A percentile compares a stretch with the other conserved stretches of the same genome.
Evolutionary conservation across 2,797 vertebrate genomes (phyloP).

Genomic region (Lepilemur septentrionalis): DNA sequence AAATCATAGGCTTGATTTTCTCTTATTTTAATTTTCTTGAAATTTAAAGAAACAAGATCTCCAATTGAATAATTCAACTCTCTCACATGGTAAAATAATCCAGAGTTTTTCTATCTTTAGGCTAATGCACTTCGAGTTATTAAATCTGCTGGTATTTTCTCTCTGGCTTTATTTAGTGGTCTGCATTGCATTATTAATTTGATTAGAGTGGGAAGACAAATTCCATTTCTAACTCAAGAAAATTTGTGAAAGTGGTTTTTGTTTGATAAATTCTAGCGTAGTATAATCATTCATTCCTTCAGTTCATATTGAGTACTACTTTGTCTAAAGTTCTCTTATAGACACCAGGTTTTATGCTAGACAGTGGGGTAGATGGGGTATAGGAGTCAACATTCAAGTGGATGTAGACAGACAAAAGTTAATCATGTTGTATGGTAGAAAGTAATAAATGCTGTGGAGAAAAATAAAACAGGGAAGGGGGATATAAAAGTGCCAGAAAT

Average conservation of each 20-base stretch:
- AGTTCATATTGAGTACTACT: neutral
- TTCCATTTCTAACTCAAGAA: constrained; percentile 1
- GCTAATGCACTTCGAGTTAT: neutral
- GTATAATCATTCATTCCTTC: neutral
- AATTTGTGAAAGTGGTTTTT: neutral
- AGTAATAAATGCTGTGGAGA: neutral
- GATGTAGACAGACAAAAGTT: neutral
- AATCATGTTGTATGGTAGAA: neutral
- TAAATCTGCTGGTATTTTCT: neutral
- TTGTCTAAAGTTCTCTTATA: neutral
- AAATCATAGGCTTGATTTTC: neutral
- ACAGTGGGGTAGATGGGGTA: neutral
- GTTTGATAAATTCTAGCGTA: neutral
- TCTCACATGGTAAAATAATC: neutral
- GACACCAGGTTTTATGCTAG: neutral
- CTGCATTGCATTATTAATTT: neutral
- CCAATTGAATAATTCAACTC: neutral
- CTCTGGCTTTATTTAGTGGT: neutral
- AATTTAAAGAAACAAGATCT: constrained; percentile 14
- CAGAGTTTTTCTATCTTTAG: neutral
- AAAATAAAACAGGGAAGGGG: neutral
- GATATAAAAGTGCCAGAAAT: neutral
- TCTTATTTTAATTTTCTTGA: neutral
- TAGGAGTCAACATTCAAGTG: neutral
- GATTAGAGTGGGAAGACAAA: neutral